Conservation (phyloP, 2,113 vertebrate species). For the Aptenodytes patagonicus region DNA sequence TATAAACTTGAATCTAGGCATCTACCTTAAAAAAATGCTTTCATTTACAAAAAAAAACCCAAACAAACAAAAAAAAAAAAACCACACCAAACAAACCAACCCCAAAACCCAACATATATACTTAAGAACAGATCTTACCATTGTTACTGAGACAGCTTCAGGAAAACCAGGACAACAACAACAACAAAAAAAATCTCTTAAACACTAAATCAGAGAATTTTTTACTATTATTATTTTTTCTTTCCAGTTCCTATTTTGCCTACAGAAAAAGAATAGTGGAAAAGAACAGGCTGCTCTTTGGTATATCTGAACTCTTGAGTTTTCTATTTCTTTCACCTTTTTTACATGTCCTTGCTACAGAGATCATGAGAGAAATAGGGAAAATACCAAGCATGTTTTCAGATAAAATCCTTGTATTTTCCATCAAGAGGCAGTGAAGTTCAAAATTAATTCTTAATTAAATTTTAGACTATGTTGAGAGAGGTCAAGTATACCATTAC, state of each 20-base stretch:
- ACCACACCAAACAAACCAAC: neutral
- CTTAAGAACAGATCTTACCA: neutral
- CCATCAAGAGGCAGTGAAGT: neutral
- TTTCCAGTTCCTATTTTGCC: neutral
- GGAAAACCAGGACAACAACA: neutral
- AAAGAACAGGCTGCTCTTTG: neutral
- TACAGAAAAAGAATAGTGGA: neutral
- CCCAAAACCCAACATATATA: neutral
- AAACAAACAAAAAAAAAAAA: no score
- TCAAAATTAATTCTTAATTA: constrained; percentile 10
- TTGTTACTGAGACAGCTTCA: neutral
- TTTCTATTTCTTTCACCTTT: neutral
- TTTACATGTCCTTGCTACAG: neutral
- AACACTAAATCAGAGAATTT: neutral
- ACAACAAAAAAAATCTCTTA: neutral
- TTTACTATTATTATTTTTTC: neutral
- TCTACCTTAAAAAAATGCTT: neutral
- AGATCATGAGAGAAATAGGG: neutral
- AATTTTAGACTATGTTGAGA: neutral
- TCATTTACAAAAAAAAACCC: neutral
- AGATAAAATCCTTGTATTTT: neutral
- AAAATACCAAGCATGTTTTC: neutral
- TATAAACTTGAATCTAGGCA: neutral
- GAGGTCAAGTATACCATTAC: neutral
- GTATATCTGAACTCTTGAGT: neutral